A percentile compares a stretch with the other conserved stretches of the same genome.
phyloP scores from a whole-genome alignment of 2,888 invertebrate species.

The Sesamia inferens region DNA sequence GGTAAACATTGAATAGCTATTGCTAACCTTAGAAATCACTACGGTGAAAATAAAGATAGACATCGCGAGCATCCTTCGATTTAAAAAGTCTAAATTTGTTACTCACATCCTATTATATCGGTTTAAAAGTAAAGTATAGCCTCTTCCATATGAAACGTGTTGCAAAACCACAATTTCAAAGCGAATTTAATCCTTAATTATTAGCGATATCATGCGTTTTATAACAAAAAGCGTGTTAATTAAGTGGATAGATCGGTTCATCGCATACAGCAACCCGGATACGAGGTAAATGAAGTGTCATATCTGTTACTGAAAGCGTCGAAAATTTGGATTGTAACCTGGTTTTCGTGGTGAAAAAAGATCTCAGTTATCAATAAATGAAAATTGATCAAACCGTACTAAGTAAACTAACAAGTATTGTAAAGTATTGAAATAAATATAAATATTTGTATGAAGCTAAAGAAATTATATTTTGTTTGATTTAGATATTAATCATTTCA shows the following conservation, averaged over 20 bases:
- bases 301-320: slow-evolving; percentile 21
- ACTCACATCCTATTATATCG: neutral
- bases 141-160: neutral
- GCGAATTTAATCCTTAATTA: slow-evolving; percentile 23
- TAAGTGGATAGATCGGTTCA: slow-evolving; percentile 44
- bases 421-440: neutral
- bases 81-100: neutral
- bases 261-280: slow-evolving; percentile 8
- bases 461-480: neutral
- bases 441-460: neutral
- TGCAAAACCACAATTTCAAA: neutral
- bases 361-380: neutral
- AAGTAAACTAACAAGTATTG: no score
- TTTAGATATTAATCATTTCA: neutral
- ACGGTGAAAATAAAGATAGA: neutral
- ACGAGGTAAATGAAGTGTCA: slow-evolving; percentile 37
- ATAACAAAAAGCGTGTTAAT: slow-evolving; percentile 53
- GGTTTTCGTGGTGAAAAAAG: neutral
- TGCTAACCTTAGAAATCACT: neutral
- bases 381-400: neutral
- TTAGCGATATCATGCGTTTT: slow-evolving; percentile 32
- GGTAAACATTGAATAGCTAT: neutral
- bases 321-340: neutral
- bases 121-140: neutral
- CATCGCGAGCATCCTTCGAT: neutral